These are phyloP conservation scores for Drosophila bunnanda DNA, from an alignment of 2,888 invertebrate species.

Conservation along the genomic window DNA sequence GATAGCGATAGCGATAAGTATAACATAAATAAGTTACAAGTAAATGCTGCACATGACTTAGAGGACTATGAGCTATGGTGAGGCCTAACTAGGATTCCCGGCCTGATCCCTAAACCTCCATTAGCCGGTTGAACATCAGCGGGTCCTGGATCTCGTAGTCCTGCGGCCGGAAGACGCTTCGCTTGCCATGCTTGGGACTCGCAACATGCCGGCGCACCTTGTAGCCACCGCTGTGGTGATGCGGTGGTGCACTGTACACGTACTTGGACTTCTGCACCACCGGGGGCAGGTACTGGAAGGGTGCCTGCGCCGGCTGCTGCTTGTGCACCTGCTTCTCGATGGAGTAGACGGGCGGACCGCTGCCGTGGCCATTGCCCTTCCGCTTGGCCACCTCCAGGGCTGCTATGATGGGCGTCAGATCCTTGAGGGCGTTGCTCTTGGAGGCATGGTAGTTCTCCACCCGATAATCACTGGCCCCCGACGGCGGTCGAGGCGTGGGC, in stretches of 20 bases:
- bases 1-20: conserved; percentile 27
- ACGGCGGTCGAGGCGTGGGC: conserved; percentile 36
- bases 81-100: conserved; percentile 4
- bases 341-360: conserved; percentile 66
- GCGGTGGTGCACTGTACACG: conserved; percentile 74
- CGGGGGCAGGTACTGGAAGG: conserved; percentile 73
- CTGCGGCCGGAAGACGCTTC: conserved; percentile 44
- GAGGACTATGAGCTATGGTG: conserved; percentile 60
- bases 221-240: conserved; percentile 60
- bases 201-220: conserved; percentile 75
- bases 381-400: conserved; percentile 81
- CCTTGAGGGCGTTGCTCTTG: conserved; percentile 66
- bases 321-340: conserved; percentile 82
- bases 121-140: conserved; percentile 76
- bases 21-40: conserved; percentile 68
- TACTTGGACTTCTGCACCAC: conserved; percentile 81
- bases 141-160: conserved; percentile 80
- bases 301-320: conserved; percentile 40
- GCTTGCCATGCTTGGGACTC: conserved; percentile 17
- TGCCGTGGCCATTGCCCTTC: conserved; percentile 47
- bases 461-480: conserved; percentile 57
- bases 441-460: conserved; percentile 77
- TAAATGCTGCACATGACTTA: conserved; percentile 77
- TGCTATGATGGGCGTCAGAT: conserved; percentile 81
- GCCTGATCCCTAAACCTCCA: conserved; percentile 55